Conservation (phyloP, 2,113 vertebrate genomes). For the Tragelaphus buxtoni region DNA sequence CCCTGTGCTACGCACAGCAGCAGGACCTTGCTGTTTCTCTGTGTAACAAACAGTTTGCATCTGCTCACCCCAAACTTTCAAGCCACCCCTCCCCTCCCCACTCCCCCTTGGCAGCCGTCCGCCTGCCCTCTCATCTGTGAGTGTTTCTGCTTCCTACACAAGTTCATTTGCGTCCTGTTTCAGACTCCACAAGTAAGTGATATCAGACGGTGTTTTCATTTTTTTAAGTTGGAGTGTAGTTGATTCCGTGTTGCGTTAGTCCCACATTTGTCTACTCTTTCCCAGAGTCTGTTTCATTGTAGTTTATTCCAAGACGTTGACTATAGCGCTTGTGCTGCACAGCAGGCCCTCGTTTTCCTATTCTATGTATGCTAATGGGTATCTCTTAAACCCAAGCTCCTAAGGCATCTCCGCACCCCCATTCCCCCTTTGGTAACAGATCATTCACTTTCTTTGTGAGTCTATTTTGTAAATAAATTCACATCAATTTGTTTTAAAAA, state of each 20-base stretch:
- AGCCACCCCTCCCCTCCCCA: background rate
- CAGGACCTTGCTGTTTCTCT: background rate
- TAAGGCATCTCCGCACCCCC: too few relatives aligned
- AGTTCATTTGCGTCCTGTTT: background rate
- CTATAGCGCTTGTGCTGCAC: fast-evolving
- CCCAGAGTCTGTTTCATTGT: background rate
- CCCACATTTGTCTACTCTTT: too few relatives aligned
- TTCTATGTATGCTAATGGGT: background rate
- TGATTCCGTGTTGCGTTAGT: background rate
- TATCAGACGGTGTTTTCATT: background rate
- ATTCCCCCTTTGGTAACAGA: background rate
- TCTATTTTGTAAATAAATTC: background rate
- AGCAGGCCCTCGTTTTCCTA: background rate
- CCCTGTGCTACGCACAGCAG: background rate
- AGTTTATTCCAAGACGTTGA: background rate
- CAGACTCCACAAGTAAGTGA: background rate
- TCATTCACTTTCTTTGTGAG: background rate
- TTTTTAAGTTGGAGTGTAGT: background rate
- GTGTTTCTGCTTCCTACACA: background rate
- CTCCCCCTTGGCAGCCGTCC: fast-evolving
- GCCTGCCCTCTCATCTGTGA: background rate
- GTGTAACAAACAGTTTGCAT: background rate
- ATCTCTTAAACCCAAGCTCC: background rate
- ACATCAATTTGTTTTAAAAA: background rate
- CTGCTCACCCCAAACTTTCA: too few relatives aligned